phyloP scores from a whole-genome alignment of 2,888 invertebrate genomes.

The Hyalella azteca region DNA sequence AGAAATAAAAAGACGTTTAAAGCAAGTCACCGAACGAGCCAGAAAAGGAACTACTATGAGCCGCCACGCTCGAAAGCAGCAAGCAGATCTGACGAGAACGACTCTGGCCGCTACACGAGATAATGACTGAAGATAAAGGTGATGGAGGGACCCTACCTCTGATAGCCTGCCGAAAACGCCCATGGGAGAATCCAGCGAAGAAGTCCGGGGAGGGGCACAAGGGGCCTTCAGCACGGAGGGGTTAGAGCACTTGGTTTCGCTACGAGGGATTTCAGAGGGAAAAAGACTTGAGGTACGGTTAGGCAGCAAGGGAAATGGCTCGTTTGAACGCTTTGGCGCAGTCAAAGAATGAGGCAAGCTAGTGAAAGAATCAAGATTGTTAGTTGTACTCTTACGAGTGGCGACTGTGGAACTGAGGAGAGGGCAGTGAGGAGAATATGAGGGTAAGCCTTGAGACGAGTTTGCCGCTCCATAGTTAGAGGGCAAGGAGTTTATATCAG shows the following conservation, averaged over 20 bases:
- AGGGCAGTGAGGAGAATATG: slow-evolving; percentile 2
- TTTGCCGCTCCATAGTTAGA: slow-evolving; percentile 2
- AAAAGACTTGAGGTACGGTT: slow-evolving; percentile 30
- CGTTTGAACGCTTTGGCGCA: neutral
- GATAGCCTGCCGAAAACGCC: neutral
- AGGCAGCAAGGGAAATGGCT: slow-evolving; percentile 3
- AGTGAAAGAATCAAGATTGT: neutral
- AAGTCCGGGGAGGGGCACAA: slow-evolving; percentile 22
- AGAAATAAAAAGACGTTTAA: too few species aligned
- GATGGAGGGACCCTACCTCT: neutral
- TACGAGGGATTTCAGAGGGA: neutral
- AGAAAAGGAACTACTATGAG: too few species aligned
- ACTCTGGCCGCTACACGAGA: too few species aligned
- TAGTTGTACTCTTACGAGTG: neutral
- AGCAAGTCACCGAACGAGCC: too few species aligned
- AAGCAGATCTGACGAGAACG: too few species aligned
- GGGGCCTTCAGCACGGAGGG: slow-evolving; percentile 6
- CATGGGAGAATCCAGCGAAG: neutral
- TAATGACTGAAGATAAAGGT: neutral
- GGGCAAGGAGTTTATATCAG: slow-evolving; percentile 14
- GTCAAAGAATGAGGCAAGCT: slow-evolving; percentile 5
- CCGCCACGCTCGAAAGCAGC: too few species aligned
- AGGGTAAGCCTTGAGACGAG: neutral
- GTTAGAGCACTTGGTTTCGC: neutral
- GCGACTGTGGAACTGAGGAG: neutral